Conservation (phyloP, 2,888 invertebrate species). For the Hirtodrosophila confusa region DNA sequence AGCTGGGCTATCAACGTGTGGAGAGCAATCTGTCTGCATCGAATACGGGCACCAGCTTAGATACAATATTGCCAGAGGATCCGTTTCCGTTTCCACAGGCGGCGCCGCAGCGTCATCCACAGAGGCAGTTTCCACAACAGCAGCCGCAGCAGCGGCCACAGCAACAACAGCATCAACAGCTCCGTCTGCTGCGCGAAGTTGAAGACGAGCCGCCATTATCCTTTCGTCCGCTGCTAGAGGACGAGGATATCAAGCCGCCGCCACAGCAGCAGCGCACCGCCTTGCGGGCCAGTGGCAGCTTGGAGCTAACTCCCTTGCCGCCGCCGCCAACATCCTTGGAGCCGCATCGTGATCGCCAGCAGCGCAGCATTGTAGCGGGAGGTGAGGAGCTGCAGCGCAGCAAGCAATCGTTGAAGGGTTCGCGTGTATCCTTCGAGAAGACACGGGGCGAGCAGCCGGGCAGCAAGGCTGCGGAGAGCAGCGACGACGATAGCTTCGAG, state of each 20-base stretch:
- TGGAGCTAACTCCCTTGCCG: conserved; percentile 78
- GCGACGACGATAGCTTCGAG: conserved; percentile 84
- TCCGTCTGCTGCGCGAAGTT: conserved; percentile 61
- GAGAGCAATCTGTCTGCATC: conserved; percentile 86
- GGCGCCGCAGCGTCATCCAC: conserved; percentile 62
- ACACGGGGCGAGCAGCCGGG: conserved; percentile 6
- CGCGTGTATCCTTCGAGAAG: conserved; percentile 83
- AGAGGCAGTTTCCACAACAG: conserved; percentile 39
- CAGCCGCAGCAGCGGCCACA: conserved; percentile 33
- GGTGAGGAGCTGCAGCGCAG: conserved; percentile 79
- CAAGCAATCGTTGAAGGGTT: conserved; percentile 83
- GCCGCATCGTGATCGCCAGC: conserved; percentile 80
- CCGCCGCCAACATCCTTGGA: conserved; percentile 81
- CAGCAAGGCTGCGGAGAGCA: conserved; percentile 71
- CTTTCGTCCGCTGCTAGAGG: conserved; percentile 70
- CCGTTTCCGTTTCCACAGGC: conserved; percentile 80
- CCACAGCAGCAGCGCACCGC: conserved; percentile 69
- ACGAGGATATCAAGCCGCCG: conserved; percentile 67
- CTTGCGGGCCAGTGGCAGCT: conserved; percentile 66
- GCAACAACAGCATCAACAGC: conserved; percentile 39
- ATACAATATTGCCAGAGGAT: conserved; percentile 84
- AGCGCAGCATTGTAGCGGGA: conserved; percentile 73
- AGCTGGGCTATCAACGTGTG: conserved; percentile 83
- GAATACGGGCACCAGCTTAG: conserved; percentile 87
- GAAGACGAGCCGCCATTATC: conserved; percentile 80